Percentiles rank a stretch among this genome's conserved stretches.
phyloP scores from a whole-genome alignment of 1,140 invertebrate genomes.

The Apolygus lucorum region DNA sequence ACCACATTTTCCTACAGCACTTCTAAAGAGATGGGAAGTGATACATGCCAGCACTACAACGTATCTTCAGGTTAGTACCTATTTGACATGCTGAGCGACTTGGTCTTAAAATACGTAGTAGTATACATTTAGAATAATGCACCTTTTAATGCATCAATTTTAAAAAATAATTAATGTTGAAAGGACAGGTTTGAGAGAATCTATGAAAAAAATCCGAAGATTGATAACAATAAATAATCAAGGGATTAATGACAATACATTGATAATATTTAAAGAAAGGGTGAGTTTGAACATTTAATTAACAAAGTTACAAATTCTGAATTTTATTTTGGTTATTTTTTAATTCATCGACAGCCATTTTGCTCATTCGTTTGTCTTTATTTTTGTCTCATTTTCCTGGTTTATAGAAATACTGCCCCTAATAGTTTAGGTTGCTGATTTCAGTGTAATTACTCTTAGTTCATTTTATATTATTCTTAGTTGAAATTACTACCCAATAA shows the following conservation, averaged over 20 bases:
- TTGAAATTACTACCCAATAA: no score
- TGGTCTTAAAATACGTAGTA: not conserved
- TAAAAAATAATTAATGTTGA: not conserved
- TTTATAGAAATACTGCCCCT: no score
- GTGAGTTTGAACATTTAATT: no score
- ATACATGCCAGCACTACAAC: not conserved
- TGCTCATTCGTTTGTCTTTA: no score
- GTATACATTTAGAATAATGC: not conserved
- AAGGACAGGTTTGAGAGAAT: not conserved
- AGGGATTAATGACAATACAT: not conserved
- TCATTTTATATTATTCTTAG: no score
- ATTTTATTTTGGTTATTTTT: no score
- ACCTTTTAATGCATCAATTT: not conserved
- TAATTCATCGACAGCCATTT: no score
- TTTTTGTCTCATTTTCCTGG: no score
- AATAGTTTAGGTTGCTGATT: no score
- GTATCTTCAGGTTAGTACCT: conserved; percentile 1
- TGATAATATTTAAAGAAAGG: no score
- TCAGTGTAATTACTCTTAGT: no score
- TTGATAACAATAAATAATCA: not conserved
- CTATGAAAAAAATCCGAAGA: not conserved
- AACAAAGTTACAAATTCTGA: not conserved
- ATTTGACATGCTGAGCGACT: not conserved
- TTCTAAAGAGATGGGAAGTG: not conserved
- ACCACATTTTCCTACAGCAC: not conserved